Evolutionary conservation across 2,888 invertebrate species (phyloP).

Genomic region (Cordilura impudica): DNA sequence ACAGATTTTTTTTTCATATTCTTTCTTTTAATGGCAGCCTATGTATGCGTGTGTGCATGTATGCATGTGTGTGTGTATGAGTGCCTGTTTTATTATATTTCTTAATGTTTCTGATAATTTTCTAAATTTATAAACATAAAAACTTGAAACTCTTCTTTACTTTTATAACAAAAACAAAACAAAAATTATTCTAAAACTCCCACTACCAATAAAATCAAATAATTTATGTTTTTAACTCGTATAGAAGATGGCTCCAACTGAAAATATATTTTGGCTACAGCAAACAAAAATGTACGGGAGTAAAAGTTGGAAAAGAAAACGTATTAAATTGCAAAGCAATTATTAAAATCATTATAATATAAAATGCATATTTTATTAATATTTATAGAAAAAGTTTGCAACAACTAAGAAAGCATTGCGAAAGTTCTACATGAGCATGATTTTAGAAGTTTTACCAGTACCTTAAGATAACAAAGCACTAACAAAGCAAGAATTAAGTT

Average conservation of each 20-base stretch:
- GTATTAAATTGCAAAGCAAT: slow-evolving; percentile 48
- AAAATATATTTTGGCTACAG: background rate
- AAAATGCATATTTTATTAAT: slow-evolving; percentile 58
- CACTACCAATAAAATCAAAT: background rate
- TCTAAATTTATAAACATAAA: slow-evolving; percentile 21
- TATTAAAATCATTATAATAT: slow-evolving; percentile 50
- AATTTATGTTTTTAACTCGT: background rate
- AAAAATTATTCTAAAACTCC: background rate
- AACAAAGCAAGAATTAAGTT: background rate
- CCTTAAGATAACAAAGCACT: slow-evolving; percentile 15
- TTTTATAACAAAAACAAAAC: background rate
- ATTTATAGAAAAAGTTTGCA: slow-evolving; percentile 57
- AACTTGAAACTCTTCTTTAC: background rate
- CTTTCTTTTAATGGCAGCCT: background rate
- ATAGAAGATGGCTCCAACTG: background rate
- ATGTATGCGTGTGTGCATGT: background rate
- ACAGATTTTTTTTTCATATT: background rate
- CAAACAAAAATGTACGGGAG: background rate
- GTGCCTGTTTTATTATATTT: too few species aligned
- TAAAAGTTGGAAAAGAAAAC: background rate
- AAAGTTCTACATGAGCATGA: slow-evolving; percentile 3
- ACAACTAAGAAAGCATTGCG: background rate
- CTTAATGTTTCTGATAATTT: slow-evolving; percentile 30
- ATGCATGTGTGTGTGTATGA: background rate
- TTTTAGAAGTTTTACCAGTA: slow-evolving; percentile 15